Conservation (phyloP, 2,113 vertebrate genomes). For the Chlorodrepanis virens region DNA sequence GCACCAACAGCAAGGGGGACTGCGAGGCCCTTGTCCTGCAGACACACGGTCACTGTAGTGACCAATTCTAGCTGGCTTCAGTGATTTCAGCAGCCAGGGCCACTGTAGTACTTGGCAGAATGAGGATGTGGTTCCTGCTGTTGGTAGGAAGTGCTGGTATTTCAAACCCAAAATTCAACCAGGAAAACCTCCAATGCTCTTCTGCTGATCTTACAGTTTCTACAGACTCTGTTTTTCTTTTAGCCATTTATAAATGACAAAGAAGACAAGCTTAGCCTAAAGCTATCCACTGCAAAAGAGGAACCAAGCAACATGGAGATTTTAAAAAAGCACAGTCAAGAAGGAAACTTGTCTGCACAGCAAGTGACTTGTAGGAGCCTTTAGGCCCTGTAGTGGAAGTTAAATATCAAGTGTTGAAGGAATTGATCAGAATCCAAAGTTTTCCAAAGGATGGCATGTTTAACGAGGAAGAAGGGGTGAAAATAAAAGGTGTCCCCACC, state of each 20-base stretch:
- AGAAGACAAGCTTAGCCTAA: not conserved
- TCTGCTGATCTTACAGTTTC: slow-evolving; percentile 16
- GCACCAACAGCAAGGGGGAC: accelerated
- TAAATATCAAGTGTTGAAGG: not conserved
- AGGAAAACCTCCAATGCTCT: not conserved
- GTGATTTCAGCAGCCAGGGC: not conserved
- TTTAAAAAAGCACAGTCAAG: not conserved
- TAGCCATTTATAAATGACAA: not conserved
- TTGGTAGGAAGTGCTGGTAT: not conserved
- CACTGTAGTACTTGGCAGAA: not conserved
- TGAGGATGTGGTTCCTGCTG: not conserved
- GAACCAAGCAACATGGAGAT: not conserved
- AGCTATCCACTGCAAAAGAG: not conserved
- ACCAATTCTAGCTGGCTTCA: not conserved
- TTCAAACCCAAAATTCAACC: not conserved
- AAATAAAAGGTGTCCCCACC: not conserved
- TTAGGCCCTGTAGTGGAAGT: not conserved
- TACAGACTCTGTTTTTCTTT: not conserved
- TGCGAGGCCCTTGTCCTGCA: accelerated
- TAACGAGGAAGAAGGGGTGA: not conserved
- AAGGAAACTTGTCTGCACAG: not conserved
- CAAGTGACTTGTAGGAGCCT: not conserved
- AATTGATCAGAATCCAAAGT: not conserved
- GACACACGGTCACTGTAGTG: accelerated
- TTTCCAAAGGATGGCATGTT: not conserved